phyloP scores from a whole-genome alignment of 1,140 invertebrate species.

The Bombus pascuorum region DNA sequence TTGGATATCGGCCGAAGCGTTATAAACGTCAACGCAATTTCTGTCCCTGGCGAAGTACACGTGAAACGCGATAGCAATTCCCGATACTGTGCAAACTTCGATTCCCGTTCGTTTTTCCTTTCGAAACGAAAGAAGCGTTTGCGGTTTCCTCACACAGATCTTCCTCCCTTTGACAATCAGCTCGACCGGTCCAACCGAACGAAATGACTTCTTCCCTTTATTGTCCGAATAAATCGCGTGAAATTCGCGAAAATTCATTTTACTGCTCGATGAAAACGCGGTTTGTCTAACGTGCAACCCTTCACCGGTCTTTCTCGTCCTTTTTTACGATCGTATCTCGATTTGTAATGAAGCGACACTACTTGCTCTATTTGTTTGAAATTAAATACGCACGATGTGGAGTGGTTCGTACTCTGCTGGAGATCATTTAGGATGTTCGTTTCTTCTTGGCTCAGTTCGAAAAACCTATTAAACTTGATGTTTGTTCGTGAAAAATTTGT shows the following conservation, averaged over 20 bases:
- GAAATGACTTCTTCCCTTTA: background rate
- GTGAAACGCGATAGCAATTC: constrained; percentile 31
- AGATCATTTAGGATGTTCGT: too few species aligned
- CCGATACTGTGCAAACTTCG: background rate
- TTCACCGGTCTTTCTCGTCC: background rate
- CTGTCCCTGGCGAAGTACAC: background rate
- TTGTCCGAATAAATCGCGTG: background rate
- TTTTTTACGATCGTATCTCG: background rate
- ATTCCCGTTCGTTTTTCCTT: constrained; percentile 25
- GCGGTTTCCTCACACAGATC: background rate
- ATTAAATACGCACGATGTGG: background rate
- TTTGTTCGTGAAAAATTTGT: too few species aligned
- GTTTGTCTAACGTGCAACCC: constrained; percentile 24
- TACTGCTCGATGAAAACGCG: background rate
- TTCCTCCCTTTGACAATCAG: background rate
- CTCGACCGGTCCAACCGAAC: background rate
- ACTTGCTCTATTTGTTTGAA: background rate
- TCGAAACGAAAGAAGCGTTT: background rate
- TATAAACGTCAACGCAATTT: constrained; percentile 46
- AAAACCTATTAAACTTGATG: too few species aligned
- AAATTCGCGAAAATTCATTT: background rate
- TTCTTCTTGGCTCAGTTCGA: too few species aligned
- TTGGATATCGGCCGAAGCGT: background rate
- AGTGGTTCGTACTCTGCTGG: too few species aligned
- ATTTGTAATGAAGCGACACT: background rate